Evolutionary conservation across 1,140 invertebrate species (phyloP).

Genomic region (Zeugodacus cucurbitae): DNA sequence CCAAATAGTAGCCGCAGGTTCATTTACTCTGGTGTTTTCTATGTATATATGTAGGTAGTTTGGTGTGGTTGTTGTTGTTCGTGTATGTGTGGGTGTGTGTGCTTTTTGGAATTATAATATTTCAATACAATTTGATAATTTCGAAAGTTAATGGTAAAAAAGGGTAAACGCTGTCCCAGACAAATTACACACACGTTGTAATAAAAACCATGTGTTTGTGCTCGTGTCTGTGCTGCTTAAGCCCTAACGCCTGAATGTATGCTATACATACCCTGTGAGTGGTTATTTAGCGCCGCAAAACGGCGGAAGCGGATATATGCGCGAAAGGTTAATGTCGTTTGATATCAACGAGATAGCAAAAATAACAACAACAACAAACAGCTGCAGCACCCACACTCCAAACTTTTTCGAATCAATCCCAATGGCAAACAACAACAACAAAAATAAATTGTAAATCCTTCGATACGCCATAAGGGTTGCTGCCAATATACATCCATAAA

Average conservation of each 20-base stretch:
- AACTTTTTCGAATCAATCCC: not conserved
- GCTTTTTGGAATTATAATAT: conserved; percentile 42
- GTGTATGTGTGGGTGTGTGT: not conserved
- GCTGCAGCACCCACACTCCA: not conserved
- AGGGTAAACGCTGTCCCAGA: not conserved
- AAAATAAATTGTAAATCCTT: not conserved
- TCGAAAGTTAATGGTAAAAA: conserved; percentile 2
- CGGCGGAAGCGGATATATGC: conserved; percentile 40
- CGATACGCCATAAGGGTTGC: conserved; percentile 20
- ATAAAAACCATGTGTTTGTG: not conserved
- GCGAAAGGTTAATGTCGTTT: conserved; percentile 41
- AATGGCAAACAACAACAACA: not conserved
- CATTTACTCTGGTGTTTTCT: not conserved
- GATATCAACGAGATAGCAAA: not conserved
- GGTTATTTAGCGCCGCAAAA: conserved; percentile 37
- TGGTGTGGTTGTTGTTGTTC: not conserved
- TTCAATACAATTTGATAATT: conserved; percentile 42
- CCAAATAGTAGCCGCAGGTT: conserved; percentile 21
- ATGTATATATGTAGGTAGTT: not conserved
- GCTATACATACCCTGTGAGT: not conserved
- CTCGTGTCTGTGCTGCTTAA: not conserved
- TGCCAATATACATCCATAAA: not conserved
- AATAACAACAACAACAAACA: not conserved
- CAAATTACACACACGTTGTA: conserved; percentile 4
- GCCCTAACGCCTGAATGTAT: not conserved